Base-by-base conservation (phyloP, 2,888 invertebrate species). In the Apodemia duryi region DNA sequence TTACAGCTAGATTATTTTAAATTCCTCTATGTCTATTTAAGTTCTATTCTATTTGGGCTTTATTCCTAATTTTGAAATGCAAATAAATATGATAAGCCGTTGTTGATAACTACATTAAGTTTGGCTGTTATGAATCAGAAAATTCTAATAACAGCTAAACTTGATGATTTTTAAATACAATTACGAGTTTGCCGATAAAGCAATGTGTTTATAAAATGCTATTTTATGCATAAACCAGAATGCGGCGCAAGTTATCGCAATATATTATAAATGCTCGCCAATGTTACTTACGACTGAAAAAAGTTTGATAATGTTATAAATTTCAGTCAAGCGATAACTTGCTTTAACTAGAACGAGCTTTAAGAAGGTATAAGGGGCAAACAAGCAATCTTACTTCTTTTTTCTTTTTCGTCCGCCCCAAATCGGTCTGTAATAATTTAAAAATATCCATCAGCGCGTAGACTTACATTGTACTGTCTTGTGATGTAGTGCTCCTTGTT, bases 321-420 rank as follows among this genome's bases (percentile, higher is more conserved):
- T 86, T 86, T 85, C 71, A 83, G 79, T 66, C 76, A 83, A 86
- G 91, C 92, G 91, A 92, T 92, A 92, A 92, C 92, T 92, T 88
- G 89, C 82, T 88, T 83, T 82, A 76, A 88, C 90, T 92, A 92
- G 88, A 92, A 91, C 87, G 90, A 91, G 86, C 87, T 82, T 84
- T 89, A 88, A 89, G 87, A 82, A 88, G 85, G 87, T 89, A 88
- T 88, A 90, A 89, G 89, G 92, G 92, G 91, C 92, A 92, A 91
- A 85, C 92, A 92, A 92, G 92, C 94, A 94, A 93, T 96, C 97
- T 97, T 97, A 97, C 97, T 97, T 97, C 97, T 97, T 97, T 97
- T 96, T 97, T 97, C 96, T 97, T 97, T 97, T 97, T 97, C 97
- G 96, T 96, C 95, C 97, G 96, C 96, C 97, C 97, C 96, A 96